Base-by-base conservation (phyloP, 1,140 invertebrate species). In the Cepaea nemoralis region DNA sequence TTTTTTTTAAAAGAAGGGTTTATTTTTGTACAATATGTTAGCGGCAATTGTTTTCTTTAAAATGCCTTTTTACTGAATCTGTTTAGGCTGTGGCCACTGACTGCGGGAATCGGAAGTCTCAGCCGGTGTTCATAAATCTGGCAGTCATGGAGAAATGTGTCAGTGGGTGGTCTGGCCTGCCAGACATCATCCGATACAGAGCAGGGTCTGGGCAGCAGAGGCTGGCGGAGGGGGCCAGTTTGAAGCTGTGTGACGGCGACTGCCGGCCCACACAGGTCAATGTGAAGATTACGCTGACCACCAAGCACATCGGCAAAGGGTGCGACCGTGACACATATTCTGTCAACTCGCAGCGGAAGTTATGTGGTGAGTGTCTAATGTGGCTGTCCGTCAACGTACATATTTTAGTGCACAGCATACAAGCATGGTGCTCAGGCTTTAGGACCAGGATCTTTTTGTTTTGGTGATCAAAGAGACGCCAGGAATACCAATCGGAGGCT, bases 281-380 rank as follows among this genome's bases (percentile, higher is more conserved):
- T 63, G 92, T 94, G 5, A 94, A 94, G 59, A 91, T 97, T 31
- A 94, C 94, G 27, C 91, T 97, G 77, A 94, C 94, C 22, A 96
- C 95, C 0, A 94, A 94, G 67, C 96, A 97, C 89, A 97, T 97
- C 84, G 97, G 96, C 66, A 93, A 94, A 90, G 96, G 96, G 63
- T 98, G 97, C 92, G 97, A 98, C 89, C 91, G 97, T 8, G 97
- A 98, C 89, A 97, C 97, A 0, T 97, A 97, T 88, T 95, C 95
- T 8, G 94, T 97, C 24, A 94, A 95, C 81, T 95, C 95, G 24
- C 97, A 98, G 91, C 92, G 96, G n/a, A 96, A 96, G 91, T 92
- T 97, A 0, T 98, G 97, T 91, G 96, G 96, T 93, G 90, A 91
- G 92, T 89, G n/a, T n/a, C n/a, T n/a, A n/a, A n/a, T n/a, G n/a